A percentile compares a stretch with the other conserved stretches of the same genome.
These are phyloP conservation scores for Euphonia xanthogaster DNA, from an alignment of 2,797 vertebrate species.

Conservation along the genomic window DNA sequence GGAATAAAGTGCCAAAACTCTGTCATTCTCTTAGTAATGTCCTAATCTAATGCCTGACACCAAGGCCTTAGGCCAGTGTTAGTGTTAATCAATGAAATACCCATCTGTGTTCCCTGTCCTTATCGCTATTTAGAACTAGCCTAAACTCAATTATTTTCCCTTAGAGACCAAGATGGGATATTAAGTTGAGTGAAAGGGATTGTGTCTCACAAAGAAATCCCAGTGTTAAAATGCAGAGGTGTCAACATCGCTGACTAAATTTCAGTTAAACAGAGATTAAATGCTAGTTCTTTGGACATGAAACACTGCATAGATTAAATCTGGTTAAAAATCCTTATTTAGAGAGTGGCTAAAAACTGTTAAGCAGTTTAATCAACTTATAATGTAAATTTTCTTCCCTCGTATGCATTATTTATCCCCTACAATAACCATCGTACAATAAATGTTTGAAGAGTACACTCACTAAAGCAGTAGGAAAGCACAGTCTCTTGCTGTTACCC, in stretches of 20 bases:
- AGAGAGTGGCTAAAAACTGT: constrained; percentile 85
- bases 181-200: constrained; percentile 96
- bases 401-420: constrained; percentile 79
- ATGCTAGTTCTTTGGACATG: constrained; percentile 81
- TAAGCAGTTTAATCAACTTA: constrained; percentile 83
- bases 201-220: constrained; percentile 85
- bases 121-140: constrained; percentile 99
- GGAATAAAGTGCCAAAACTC: constrained; percentile 99
- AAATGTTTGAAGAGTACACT: constrained; percentile 52
- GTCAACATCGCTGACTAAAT: constrained; percentile 91
- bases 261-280: constrained; percentile 97
- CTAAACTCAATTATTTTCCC: constrained; percentile 99
- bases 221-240: constrained; percentile 88
- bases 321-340: constrained; percentile 84
- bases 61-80: constrained; percentile 92
- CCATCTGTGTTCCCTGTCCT: constrained; percentile 96
- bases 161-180: constrained; percentile 98
- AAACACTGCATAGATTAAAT: constrained; percentile 86
- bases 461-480: constrained; percentile 47
- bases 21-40: constrained; percentile 99
- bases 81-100: constrained; percentile 97
- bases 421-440: constrained; percentile 30
- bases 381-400: constrained; percentile 78
- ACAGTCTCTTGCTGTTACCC: constrained; percentile 38
- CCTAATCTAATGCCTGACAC: constrained; percentile 98